Base-by-base conservation (phyloP, 2,888 invertebrate species). In the Vanessa cardui region DNA sequence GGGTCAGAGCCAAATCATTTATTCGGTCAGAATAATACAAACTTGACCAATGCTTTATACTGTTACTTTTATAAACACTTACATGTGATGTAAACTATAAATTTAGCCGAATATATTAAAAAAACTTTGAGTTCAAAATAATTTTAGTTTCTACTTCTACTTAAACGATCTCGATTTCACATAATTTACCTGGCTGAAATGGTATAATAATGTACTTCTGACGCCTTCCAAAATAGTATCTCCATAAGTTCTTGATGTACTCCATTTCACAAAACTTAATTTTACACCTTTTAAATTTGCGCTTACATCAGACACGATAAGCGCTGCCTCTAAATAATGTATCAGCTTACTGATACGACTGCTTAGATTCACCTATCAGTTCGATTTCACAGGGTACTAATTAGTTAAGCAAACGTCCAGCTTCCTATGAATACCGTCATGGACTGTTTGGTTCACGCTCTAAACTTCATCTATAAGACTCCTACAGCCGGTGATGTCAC, bases 401-500 rank as follows among this genome's bases (percentile, higher is more conserved):
- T 87, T 84, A 75, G 73, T 77, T 74, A 72, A 72, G 77, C 82
- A 84, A 84, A 84, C 91, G 92, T 89, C 84, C 80, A 77, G 79
- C 81, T 81, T 81, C 84, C 81, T 79, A 80, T 81, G 79, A 74
- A 78, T 80, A 75, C 84, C 80, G 84, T 79, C 78, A 83, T 83
- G 73, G 75, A 91, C 91, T 90, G 89, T 75, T 54, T 81, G 79
- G 78, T 69, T 82, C 79, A 78, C 76, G 75, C 74, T 76, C 75
- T 74, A 80, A 80, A 77, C 76, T 81, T 78, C 77, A 73, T 73
- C 77, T 80, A 81, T 82, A 79, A 80, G 81, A 76, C 81, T 83
- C 79, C 83, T 82, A 78, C 80, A 75, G 74, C 80, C 74, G 85
- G 77, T 92, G 92, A 92, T 92, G 89, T 92, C 92, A 92, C 84